phyloP scores from a whole-genome alignment of 2,888 invertebrate genomes.

The Euclidia mi region DNA sequence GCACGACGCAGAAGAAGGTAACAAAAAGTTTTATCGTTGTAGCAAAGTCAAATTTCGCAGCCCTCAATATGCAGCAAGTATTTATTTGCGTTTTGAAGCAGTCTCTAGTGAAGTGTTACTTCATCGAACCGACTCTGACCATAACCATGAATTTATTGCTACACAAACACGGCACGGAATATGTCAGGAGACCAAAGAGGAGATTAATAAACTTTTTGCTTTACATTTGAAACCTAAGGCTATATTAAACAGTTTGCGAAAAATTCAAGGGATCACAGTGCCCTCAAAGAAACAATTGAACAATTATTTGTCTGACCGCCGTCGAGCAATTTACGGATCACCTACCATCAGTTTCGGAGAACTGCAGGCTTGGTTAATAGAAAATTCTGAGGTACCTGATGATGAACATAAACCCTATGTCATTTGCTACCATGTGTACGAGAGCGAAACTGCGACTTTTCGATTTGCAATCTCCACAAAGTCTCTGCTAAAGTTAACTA shows the following conservation, averaged over 20 bases:
- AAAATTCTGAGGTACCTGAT: conserved; percentile 11
- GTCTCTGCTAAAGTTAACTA: conserved; percentile 3
- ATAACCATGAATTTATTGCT: background rate
- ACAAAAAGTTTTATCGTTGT: conserved; percentile 5
- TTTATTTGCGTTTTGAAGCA: conserved; percentile 8
- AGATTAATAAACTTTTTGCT: conserved; percentile 14
- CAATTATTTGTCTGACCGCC: conserved; percentile 5
- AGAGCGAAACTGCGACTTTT: conserved; percentile 2
- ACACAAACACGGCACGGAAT: background rate
- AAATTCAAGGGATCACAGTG: background rate
- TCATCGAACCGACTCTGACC: conserved; percentile 6
- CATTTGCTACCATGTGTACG: conserved; percentile 1
- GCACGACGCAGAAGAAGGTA: conserved; percentile 12
- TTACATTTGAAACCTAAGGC: conserved; percentile 7
- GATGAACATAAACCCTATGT: conserved; percentile 9
- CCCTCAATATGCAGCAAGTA: background rate
- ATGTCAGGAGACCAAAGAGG: background rate
- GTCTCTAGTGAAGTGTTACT: conserved; percentile 5
- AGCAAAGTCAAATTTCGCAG: background rate
- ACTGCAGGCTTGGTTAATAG: conserved; percentile 15
- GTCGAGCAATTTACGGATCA: conserved; percentile 5
- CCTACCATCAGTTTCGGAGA: conserved; percentile 12
- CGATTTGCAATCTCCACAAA: conserved; percentile 13
- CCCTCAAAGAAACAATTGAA: conserved; percentile 10
- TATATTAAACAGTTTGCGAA: background rate